Base-by-base conservation (phyloP, 2,797 vertebrate genomes). In the Myotis myotis region DNA sequence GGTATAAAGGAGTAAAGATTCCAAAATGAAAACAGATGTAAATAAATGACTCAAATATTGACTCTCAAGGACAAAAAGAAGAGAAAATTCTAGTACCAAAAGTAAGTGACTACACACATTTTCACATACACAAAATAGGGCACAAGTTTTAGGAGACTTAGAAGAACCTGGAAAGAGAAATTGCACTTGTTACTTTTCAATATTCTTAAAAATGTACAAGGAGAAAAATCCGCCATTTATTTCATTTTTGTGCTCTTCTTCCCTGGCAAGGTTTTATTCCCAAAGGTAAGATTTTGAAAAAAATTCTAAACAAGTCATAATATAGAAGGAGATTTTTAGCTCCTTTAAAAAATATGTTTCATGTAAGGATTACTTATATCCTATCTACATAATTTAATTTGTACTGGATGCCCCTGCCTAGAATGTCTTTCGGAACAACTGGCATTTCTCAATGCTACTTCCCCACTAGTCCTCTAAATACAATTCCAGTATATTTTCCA, bases 191-290 rank as follows among this genome's bases (percentile, higher is more conserved):
- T 80, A 49, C 93, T 76, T 81, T 87, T 84, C 12, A 84, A 84
- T 62, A 72, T 71, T 91, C 74, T 83, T 85, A 30, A 81, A 83
- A 75, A 88, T 10, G 25, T 76, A 62, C 1, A 91, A 41, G 17
- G 41, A 87, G 28, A 80, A 95, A 93, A 89, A 66, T 11, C 38
- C 72, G 5, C 19, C 47, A 72, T 93, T 53, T 25, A 88, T 55
- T 96, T 95, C 83, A 33, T 70, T 91, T 94, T 53, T 82, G 25
- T 62, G 22, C 47, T 86, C 23, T 80, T 94, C 41, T 74, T 91
- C 81, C 84, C 44, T 41, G 62, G 66, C 17, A 84, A 30, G 17
- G 47, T 89, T 87, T 87, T 90, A 70, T 38, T 95, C n/a, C 49
- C 36, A 51, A 91, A 94, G 10, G 38, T 51, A 87, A 79, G 8